Evolutionary conservation across 2,888 invertebrate genomes (phyloP), one percentile per base, ranked within the genome.

Genomic region (Bimastos eiseni): DNA sequence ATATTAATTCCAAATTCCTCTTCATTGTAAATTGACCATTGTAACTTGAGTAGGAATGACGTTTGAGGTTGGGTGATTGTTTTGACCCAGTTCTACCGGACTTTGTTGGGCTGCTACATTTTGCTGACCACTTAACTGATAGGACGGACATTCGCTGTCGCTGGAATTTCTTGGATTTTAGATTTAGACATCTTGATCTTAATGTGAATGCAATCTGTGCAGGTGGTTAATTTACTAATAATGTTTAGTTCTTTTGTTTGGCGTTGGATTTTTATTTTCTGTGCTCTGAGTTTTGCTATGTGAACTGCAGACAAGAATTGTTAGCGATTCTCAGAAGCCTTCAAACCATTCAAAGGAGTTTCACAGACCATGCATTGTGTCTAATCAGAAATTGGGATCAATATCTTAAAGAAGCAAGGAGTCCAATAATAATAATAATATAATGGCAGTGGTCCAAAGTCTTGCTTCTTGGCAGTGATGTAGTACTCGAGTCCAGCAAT

Each of bases 191-290:
- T 70, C 70, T 70, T 70, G 70, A 70, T 70, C n/a, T n/a, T n/a
- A 70, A 70, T 8, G 30, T n/a, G n/a, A 70, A n/a, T 70, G 70
- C 70, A 70, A 70, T 70, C 8, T 70, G 70, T 70, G 70, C 70
- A 70, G 70, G n/a, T 70, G 70, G n/a, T 70, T 70, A 70, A 70
- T n/a, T 70, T n/a, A n/a, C 70, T 70, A 70, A 70, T 70, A 70
- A 70, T 70, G 30, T 70, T 30, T 70, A 70, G 70, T 30, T 70
- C 55, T 70, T 15, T 70, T 49, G 49, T 70, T 70, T 70, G n/a
- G 30, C 55, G 30, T 70, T 30, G 70, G 21, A 17, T 13, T 70
- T 70, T n/a, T 17, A 17, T 70, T 70, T n/a, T 70, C 2, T 70
- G n/a, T 70, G 70, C 5, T 70, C 30, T 70, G 70, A 70, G n/a